These are phyloP conservation scores for Ceratothoa steindachneri DNA, from an alignment of 2,888 invertebrate species.

Conservation along the genomic window DNA sequence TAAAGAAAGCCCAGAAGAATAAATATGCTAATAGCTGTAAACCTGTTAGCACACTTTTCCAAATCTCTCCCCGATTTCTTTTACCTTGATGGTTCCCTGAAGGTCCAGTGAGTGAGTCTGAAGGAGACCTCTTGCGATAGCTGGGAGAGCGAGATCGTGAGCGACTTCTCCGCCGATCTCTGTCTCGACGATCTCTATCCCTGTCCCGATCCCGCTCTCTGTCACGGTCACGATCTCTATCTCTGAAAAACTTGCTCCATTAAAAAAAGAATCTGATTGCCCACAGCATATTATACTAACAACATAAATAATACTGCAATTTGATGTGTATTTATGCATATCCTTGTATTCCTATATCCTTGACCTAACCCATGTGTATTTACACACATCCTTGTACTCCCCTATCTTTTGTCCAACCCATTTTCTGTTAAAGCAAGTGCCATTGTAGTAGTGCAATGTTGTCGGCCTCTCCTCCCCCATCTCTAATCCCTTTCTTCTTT, in stretches of 20 bases:
- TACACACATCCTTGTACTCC: too few species aligned
- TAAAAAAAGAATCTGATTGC: not conserved
- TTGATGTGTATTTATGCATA: too few species aligned
- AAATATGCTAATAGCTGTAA: not conserved
- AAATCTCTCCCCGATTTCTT: too few species aligned
- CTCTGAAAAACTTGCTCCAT: not conserved
- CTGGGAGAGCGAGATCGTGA: not conserved
- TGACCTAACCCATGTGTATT: too few species aligned
- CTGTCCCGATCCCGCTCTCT: constrained; percentile 4
- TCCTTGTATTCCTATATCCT: too few species aligned
- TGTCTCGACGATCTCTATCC: not conserved
- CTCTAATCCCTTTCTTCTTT: too few species aligned
- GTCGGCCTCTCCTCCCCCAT: too few species aligned
- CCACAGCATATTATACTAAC: not conserved
- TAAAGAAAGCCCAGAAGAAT: not conserved
- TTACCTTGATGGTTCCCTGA: not conserved
- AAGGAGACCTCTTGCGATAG: not conserved
- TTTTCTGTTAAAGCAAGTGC: too few species aligned
- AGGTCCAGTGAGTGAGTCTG: not conserved
- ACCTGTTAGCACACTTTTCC: not conserved
- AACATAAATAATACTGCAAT: not conserved
- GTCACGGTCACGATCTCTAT: not conserved
- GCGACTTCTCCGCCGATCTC: not conserved
- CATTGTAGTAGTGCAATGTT: too few species aligned
- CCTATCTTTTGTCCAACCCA: too few species aligned